phyloP scores from a whole-genome alignment of 2,797 vertebrate species.

The Takifugu ocellatus region DNA sequence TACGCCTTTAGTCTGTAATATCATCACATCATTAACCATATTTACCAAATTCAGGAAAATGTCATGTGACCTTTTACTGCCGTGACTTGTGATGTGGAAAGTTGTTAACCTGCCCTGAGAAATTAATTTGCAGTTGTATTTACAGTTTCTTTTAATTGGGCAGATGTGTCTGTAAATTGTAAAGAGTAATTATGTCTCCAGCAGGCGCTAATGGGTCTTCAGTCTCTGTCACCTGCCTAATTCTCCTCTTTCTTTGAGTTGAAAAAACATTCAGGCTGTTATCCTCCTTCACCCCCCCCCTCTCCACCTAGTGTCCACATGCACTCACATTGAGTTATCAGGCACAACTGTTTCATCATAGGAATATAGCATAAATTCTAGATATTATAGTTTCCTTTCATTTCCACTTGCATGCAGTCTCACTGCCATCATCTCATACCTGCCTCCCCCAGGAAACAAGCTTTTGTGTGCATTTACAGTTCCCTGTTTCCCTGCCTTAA shows the following conservation, averaged over 20 bases:
- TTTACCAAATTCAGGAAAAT: not conserved
- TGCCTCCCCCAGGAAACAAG: not conserved
- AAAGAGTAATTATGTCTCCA: conserved; percentile 30
- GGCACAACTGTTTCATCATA: too few relatives aligned
- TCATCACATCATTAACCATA: not conserved
- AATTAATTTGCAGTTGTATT: conserved; percentile 5
- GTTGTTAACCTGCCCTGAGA: not conserved
- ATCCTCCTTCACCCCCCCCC: not conserved
- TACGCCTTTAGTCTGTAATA: not conserved
- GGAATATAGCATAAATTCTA: too few relatives aligned
- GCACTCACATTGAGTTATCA: too few relatives aligned
- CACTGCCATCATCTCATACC: conserved; percentile 38
- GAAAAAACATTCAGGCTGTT: not conserved
- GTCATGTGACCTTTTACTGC: not conserved
- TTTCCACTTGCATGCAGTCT: conserved; percentile 3
- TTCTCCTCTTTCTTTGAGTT: conserved; percentile 5
- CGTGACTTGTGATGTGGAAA: not conserved
- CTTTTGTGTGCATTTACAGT: not conserved
- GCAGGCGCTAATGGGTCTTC: conserved; percentile 31
- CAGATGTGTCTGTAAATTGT: conserved; percentile 3
- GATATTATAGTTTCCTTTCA: too few relatives aligned
- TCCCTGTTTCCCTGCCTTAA: not conserved
- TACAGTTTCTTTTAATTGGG: conserved; percentile 7
- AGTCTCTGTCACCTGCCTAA: conserved; percentile 10
- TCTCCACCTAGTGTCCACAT: not conserved